Percentiles rank a stretch among this genome's conserved stretches.
Evolutionary conservation across 1,140 invertebrate genomes (phyloP).

Genomic region (Bombus haemorrhoidalis): DNA sequence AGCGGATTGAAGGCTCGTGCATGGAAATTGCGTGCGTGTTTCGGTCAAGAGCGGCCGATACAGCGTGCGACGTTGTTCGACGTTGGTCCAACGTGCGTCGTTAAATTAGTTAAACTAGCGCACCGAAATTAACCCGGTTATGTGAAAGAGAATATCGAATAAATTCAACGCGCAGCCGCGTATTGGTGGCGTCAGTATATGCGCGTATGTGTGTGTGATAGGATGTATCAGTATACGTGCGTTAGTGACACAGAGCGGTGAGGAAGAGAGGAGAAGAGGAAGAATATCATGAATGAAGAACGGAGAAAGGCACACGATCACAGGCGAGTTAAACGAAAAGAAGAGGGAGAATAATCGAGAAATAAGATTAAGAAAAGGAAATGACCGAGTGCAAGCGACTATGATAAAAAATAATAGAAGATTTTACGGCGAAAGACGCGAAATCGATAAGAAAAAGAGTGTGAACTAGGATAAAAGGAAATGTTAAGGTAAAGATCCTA

Average conservation of each 20-base stretch:
- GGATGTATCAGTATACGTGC: background rate
- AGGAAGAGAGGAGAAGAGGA: background rate
- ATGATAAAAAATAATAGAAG: too few species aligned
- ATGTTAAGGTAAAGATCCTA: too few species aligned
- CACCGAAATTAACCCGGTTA: constrained; percentile 75
- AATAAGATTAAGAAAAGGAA: background rate
- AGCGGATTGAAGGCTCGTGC: background rate
- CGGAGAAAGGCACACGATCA: too few species aligned
- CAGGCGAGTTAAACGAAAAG: background rate
- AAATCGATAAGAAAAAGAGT: too few species aligned
- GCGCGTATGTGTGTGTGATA: background rate
- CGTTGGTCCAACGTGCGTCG: constrained; percentile 49
- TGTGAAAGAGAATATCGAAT: constrained; percentile 77
- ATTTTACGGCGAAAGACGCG: too few species aligned
- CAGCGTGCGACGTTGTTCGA: too few species aligned
- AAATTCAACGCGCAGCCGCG: constrained; percentile 77
- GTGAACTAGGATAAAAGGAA: too few species aligned
- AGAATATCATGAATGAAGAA: background rate
- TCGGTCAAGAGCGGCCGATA: background rate
- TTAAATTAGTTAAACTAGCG: constrained; percentile 72
- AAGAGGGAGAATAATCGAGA: background rate
- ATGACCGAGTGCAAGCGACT: too few species aligned
- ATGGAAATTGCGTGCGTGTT: background rate
- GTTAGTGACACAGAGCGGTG: background rate
- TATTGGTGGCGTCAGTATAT: constrained; percentile 43